These are phyloP conservation scores for Alentia gelatinosa DNA, from an alignment of 2,888 invertebrate genomes.

Conservation along the genomic window DNA sequence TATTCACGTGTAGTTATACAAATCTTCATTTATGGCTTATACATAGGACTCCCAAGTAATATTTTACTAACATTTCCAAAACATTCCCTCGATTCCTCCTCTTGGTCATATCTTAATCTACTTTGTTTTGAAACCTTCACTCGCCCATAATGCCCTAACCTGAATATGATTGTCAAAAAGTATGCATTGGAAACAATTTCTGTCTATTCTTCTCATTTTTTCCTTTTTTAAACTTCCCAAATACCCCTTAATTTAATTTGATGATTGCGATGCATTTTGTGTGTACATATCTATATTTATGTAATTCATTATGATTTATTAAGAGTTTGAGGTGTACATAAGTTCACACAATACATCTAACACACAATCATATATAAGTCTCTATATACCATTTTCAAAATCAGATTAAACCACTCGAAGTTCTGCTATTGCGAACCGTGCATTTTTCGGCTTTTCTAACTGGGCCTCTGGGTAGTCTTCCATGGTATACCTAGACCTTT, in stretches of 20 bases:
- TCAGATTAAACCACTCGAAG: not conserved
- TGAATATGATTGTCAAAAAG: not conserved
- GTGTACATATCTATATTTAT: not conserved
- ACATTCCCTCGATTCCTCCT: not conserved
- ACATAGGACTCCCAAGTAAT: conserved; percentile 42
- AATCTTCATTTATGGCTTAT: not conserved
- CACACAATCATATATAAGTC: not conserved
- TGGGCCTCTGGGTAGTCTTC: not conserved
- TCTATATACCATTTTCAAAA: not conserved
- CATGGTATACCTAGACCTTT: not conserved
- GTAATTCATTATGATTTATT: not conserved
- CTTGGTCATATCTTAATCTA: not conserved
- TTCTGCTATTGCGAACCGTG: not conserved
- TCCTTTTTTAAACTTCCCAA: not conserved
- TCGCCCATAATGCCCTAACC: not conserved
- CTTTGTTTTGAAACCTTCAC: not conserved
- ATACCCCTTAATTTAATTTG: not conserved
- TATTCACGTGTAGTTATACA: conserved; percentile 16
- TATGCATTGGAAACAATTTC: not conserved
- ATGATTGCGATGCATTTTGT: not conserved
- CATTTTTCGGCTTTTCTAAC: not conserved
- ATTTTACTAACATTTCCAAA: conserved; percentile 13
- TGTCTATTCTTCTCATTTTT: not conserved
- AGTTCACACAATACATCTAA: not conserved
- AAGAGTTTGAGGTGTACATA: not conserved